Evolutionary conservation across 1,140 invertebrate genomes (phyloP).

Genomic region (Cataglyphis hispanica): DNA sequence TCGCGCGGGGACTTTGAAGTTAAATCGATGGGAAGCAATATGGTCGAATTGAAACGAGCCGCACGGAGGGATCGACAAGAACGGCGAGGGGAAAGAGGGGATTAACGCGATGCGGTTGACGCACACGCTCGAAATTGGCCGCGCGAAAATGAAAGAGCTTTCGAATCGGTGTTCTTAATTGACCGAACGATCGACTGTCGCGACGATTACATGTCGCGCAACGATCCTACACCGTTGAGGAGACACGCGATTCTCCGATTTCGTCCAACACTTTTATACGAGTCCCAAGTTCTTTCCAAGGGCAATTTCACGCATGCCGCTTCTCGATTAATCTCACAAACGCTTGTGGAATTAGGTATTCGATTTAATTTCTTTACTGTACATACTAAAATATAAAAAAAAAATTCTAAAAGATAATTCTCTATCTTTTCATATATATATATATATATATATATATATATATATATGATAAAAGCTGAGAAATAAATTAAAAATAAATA

Average conservation of each 20-base stretch:
- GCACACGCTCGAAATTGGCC: slow-evolving; percentile 69
- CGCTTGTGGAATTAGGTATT: too few relatives aligned
- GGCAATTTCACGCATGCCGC: too few relatives aligned
- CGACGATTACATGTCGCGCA: slow-evolving; percentile 56
- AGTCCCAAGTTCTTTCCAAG: too few relatives aligned
- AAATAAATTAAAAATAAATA: too few relatives aligned
- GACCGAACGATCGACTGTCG: slow-evolving; percentile 53
- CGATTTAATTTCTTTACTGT: too few relatives aligned
- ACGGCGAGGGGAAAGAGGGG: background rate
- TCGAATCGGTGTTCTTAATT: slow-evolving; percentile 70
- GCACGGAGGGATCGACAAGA: background rate
- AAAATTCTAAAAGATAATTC: too few relatives aligned
- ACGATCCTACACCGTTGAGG: background rate
- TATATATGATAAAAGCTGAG: too few relatives aligned
- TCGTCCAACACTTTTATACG: too few relatives aligned
- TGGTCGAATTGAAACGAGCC: slow-evolving; percentile 73
- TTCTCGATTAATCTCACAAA: too few relatives aligned
- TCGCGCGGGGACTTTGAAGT: slow-evolving; percentile 75
- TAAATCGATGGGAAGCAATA: slow-evolving; percentile 79
- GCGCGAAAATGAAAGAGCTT: slow-evolving; percentile 71
- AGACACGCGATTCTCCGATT: slow-evolving; percentile 6
- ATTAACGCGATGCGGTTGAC: slow-evolving; percentile 44
- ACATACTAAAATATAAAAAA: too few relatives aligned
- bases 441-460: too few relatives aligned
- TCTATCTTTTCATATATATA: too few relatives aligned